Percentiles rank a stretch among this genome's conserved stretches.
Conservation (phyloP, 1,140 invertebrate species). For the Drosophila kohkoa region DNA sequence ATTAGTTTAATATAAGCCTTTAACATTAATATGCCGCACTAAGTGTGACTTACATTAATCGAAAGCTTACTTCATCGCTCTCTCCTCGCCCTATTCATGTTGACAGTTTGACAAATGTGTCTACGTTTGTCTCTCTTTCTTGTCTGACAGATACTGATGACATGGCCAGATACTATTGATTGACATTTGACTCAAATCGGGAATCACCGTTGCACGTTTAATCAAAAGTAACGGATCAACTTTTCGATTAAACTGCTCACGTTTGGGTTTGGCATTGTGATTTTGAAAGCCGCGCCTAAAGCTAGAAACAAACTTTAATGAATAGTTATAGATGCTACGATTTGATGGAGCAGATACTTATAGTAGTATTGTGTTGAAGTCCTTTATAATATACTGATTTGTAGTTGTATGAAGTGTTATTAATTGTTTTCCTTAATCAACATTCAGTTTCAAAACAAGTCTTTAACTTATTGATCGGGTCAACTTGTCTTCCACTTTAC, state of each 20-base stretch:
- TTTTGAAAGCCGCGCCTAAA: slow-evolving; percentile 22
- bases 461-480: background rate
- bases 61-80: slow-evolving; percentile 13
- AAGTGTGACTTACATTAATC: background rate
- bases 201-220: slow-evolving; percentile 10
- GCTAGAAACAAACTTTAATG: slow-evolving; percentile 9
- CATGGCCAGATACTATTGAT: slow-evolving; percentile 33
- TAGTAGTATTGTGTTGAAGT: too few relatives aligned
- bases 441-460: background rate
- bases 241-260: slow-evolving; percentile 28
- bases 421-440: too few relatives aligned
- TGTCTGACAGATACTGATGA: slow-evolving; percentile 15
- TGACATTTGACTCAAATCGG: slow-evolving; percentile 40
- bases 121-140: slow-evolving; percentile 19
- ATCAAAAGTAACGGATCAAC: slow-evolving; percentile 5
- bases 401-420: too few relatives aligned
- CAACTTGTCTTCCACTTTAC: background rate
- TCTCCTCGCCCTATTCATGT: slow-evolving; percentile 13
- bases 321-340: background rate
- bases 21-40: too few relatives aligned
- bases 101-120: slow-evolving; percentile 62
- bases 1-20: background rate
- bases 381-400: too few relatives aligned
- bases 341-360: background rate
- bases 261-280: slow-evolving; percentile 26